Conservation (phyloP, 2,888 invertebrate genomes). For the Euzetes globulus region DNA sequence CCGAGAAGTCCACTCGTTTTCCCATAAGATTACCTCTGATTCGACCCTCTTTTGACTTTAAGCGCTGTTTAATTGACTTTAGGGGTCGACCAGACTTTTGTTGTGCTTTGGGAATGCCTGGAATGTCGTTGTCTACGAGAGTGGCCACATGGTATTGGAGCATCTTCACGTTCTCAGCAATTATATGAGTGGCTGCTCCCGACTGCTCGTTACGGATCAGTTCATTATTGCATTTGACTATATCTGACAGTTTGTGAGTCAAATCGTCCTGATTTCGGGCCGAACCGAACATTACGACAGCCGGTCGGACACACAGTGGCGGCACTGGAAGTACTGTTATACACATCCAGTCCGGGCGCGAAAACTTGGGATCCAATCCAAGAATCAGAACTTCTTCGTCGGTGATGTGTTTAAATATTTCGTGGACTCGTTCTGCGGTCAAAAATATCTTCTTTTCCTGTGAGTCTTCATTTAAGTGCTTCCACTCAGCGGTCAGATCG, state of each 20-base stretch:
- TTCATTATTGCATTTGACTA: conserved; percentile 96
- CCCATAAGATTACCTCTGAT: conserved; percentile 99
- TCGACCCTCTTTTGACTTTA: conserved; percentile 96
- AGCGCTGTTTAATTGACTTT: conserved; percentile 90
- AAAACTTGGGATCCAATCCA: conserved; percentile 92
- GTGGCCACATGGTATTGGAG: conserved; percentile 98
- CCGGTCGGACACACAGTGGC: conserved; percentile 88
- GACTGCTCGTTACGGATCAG: conserved; percentile 86
- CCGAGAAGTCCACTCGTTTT: conserved; percentile 98
- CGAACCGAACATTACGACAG: conserved; percentile 98
- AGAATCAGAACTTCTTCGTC: conserved; percentile 94
- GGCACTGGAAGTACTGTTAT: conserved; percentile 95
- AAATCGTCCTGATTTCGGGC: conserved; percentile 98
- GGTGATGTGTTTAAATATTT: conserved; percentile 87
- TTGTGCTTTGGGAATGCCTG: conserved; percentile 89
- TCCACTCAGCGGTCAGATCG: conserved; percentile 96
- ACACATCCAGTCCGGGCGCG: conserved; percentile 99
- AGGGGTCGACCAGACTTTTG: conserved; percentile 98
- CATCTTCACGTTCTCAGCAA: conserved; percentile 93
- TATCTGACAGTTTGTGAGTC: conserved; percentile 96
- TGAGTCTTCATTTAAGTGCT: conserved; percentile 93
- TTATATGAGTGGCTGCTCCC: conserved; percentile 94
- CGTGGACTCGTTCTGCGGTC: conserved; percentile 92
- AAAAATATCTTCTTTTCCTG: conserved; percentile 91
- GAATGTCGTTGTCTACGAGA: conserved; percentile 96